Conservation (phyloP, 2,113 vertebrate genomes). For the Eleginops maclovinus region DNA sequence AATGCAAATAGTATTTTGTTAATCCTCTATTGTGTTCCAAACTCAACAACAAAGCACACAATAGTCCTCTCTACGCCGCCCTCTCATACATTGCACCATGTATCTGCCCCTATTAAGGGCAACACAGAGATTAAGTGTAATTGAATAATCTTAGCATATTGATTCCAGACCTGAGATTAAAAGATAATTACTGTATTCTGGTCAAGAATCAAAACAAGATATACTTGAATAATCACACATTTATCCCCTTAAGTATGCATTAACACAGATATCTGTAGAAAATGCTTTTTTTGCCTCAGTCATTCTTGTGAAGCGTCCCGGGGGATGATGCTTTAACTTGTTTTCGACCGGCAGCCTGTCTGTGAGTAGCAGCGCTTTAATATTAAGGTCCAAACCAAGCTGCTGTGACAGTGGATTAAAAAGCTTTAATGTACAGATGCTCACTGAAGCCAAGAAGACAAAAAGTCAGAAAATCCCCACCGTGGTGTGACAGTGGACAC, state of each 20-base stretch:
- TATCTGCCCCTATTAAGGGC: conserved; percentile 18
- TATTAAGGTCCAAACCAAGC: conserved; percentile 44
- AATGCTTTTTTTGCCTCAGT: conserved; percentile 32
- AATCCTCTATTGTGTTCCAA: conserved; percentile 58
- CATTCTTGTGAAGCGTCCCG: conserved; percentile 49
- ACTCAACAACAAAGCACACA: conserved; percentile 37
- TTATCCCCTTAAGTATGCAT: conserved; percentile 72
- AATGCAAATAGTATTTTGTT: conserved; percentile 51
- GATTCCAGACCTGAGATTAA: conserved; percentile 65
- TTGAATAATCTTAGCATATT: conserved; percentile 71
- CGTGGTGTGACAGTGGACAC: conserved; percentile 39
- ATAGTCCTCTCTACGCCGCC: conserved; percentile 11
- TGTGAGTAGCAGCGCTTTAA: conserved; percentile 32
- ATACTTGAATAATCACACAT: conserved; percentile 46
- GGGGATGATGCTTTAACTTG: conserved; percentile 35
- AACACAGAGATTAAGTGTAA: conserved; percentile 54
- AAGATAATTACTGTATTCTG: conserved; percentile 61
- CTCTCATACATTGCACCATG: conserved; percentile 8
- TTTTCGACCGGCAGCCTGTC: conserved; percentile 33
- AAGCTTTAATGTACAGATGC: conserved; percentile 52
- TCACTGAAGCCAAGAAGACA: conserved; percentile 33
- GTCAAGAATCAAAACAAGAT: conserved; percentile 72
- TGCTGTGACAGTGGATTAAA: conserved; percentile 40
- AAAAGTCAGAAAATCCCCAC: conserved; percentile 43
- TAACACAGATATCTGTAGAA: conserved; percentile 71